Percentiles rank a stretch among this genome's conserved stretches.
phyloP scores from a whole-genome alignment of 2,113 vertebrate genomes.

The Carlito syrichta region DNA sequence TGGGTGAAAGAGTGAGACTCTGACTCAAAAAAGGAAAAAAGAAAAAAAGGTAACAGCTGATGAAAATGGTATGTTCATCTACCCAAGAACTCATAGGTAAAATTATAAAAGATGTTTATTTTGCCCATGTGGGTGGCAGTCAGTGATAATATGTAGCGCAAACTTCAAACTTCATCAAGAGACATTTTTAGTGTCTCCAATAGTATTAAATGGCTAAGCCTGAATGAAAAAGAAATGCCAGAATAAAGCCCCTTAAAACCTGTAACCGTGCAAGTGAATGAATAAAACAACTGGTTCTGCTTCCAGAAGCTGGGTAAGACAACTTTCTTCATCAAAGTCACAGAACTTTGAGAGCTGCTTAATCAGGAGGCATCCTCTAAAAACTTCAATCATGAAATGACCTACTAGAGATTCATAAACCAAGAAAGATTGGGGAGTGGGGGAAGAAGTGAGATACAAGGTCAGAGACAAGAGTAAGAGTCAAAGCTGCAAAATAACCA shows the following conservation, averaged over 20 bases:
- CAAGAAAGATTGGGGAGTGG: not conserved
- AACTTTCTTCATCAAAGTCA: not conserved
- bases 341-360: not conserved
- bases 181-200: not conserved
- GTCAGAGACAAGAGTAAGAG: not conserved
- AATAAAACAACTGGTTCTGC: not conserved
- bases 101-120: slow-evolving; percentile 44
- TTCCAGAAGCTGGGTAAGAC: not conserved
- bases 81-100: not conserved
- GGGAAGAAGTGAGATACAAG: not conserved
- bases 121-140: slow-evolving; percentile 45
- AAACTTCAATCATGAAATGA: not conserved
- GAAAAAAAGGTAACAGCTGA: slow-evolving; percentile 43
- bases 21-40: too few relatives aligned
- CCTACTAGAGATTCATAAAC: not conserved
- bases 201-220: not conserved
- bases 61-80: not conserved
- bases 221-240: slow-evolving; percentile 30
- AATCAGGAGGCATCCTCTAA: not conserved
- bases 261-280: not conserved
- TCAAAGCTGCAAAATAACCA: slow-evolving; percentile 3
- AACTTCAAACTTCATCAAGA: slow-evolving; percentile 48
- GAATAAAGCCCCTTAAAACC: not conserved
- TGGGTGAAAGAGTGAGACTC: too few relatives aligned
- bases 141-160: slow-evolving; percentile 23